Evolutionary conservation across 2,797 vertebrate genomes (phyloP), one percentile per base, ranked within the genome.

Genomic region (Sebastes trivittatus): DNA sequence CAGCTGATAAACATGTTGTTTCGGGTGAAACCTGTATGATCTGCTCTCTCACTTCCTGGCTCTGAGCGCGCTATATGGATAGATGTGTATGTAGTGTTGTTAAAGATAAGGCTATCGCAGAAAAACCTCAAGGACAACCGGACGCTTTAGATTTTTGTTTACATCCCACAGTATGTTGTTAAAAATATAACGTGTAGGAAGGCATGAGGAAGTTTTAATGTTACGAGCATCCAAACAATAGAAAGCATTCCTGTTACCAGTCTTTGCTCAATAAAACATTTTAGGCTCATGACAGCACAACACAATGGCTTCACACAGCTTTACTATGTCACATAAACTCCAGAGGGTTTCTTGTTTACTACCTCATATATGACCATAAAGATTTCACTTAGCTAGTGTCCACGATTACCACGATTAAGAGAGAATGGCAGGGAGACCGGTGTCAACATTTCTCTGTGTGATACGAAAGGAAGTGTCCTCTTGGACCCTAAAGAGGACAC

Each of bases 251-350:
- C 72, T 70, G 75, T 80, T 67, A 87, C 87, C 64, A 75, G 76
- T 73, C 61, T 29, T 38, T 76, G 66, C 77, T 73, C 71, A 77
- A 38, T 84, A 82, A 87, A 89, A 82, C 1, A 62, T 30, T 77
- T 66, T 49, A 56, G 49, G 18, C 63, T 70, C 52, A 63, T 72
- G 62, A 84, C 54, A 77, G 63, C 52, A 25, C 58, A 75, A 71
- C 74, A 80, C 67, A 84, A 87, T 78, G 55, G 74, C 72, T 79
- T 77, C 87, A 65, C 49, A 77, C 64, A 65, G 80, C 88, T 94
- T 93, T 90, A 86, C 86, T 88, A 87, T 88, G 84, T 88, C 88
- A 92, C 82, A 68, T 76, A 64, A 80, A 92, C 79, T 82, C 86
- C 72, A 52, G 54, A 77, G 75, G 68, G 22, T 66, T 68, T 73